A percentile compares a stretch with the other conserved stretches of the same genome.
Conservation (phyloP, 2,888 invertebrate species). For the Hydroisotoma schaefferi region DNA sequence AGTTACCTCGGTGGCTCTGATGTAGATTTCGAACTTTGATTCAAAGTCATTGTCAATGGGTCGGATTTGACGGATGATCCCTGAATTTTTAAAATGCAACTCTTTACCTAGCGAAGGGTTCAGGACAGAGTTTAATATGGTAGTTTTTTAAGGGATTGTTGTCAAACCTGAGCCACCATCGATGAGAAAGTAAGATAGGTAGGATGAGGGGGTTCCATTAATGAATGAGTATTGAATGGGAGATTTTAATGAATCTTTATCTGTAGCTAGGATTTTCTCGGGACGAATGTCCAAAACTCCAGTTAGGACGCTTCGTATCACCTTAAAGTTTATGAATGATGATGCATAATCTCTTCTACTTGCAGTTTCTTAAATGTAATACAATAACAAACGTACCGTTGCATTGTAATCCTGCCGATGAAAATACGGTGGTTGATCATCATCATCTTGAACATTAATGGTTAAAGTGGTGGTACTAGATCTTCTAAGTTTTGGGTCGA, state of each 20-base stretch:
- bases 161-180: slow-evolving; percentile 62
- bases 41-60: slow-evolving; percentile 74
- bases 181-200: slow-evolving; percentile 76
- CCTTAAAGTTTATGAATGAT: slow-evolving; percentile 55
- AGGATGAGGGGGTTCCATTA: slow-evolving; percentile 73
- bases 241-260: slow-evolving; percentile 82
- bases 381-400: slow-evolving; percentile 53
- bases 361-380: too few relatives aligned
- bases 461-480: slow-evolving; percentile 81
- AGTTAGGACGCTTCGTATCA: slow-evolving; percentile 75
- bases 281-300: slow-evolving; percentile 79
- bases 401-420: slow-evolving; percentile 60
- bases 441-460: slow-evolving; percentile 80
- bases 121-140: too few relatives aligned
- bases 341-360: neutral
- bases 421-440: slow-evolving; percentile 68
- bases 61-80: slow-evolving; percentile 73
- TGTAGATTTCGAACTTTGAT: slow-evolving; percentile 63
- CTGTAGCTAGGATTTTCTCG: slow-evolving; percentile 83
- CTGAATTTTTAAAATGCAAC: slow-evolving; percentile 54
- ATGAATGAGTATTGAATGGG: slow-evolving; percentile 77
- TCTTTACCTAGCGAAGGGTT: too few relatives aligned
- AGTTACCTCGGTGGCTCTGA: slow-evolving; percentile 75
- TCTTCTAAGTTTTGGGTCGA: slow-evolving; percentile 69
- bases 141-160: neutral